phyloP scores from a whole-genome alignment of 2,113 vertebrate genomes.

The Strigops habroptila region DNA sequence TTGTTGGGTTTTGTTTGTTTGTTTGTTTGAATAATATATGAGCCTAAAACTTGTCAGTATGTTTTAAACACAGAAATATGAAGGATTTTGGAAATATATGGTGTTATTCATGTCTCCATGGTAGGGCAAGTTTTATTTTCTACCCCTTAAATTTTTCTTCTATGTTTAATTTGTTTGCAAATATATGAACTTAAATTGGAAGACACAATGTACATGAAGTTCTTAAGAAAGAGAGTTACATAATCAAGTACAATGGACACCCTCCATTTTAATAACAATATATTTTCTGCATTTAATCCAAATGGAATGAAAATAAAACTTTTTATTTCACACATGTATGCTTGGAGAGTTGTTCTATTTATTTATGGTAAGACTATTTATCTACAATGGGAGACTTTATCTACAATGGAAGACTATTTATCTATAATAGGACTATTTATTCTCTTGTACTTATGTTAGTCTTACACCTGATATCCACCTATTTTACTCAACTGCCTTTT shows the following conservation, averaged over 20 bases:
- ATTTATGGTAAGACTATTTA: neutral
- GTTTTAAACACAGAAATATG: neutral
- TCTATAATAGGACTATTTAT: neutral
- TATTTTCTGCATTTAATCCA: neutral
- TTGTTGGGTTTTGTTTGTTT: neutral
- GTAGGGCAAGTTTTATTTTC: neutral
- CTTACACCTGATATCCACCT: neutral
- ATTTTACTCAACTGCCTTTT: neutral
- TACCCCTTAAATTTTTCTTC: neutral
- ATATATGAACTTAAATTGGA: neutral
- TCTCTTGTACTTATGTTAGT: neutral
- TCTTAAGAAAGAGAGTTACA: neutral
- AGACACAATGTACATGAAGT: neutral
- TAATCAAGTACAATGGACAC: neutral
- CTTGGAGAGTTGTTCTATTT: neutral
- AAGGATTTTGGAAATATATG: neutral
- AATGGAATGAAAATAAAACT: neutral
- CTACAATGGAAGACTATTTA: neutral
- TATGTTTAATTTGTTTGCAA: neutral
- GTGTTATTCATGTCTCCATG: neutral
- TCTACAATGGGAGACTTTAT: neutral
- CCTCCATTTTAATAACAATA: neutral
- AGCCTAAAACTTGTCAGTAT: neutral
- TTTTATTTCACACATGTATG: neutral
- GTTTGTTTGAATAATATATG: neutral